phyloP scores from a whole-genome alignment of 2,797 vertebrate genomes.

The Tiaroga cobitis region DNA sequence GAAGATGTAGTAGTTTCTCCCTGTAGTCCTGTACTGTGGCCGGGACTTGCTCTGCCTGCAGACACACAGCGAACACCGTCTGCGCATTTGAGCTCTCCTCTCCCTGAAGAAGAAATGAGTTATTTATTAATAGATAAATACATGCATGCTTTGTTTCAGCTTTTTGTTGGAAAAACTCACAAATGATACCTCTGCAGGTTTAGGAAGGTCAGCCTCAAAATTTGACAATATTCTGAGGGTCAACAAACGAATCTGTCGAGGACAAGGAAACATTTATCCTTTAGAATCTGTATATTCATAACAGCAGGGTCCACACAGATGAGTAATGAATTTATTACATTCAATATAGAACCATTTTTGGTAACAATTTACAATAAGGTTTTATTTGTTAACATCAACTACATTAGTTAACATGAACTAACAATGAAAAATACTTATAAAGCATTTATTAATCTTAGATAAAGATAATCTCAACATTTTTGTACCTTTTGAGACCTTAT shows the following conservation, averaged over 20 bases:
- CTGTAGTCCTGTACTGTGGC: constrained; percentile 93
- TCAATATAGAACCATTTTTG: not conserved
- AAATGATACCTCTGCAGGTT: constrained; percentile 77
- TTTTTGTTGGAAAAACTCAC: not conserved
- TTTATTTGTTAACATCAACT: too few species aligned
- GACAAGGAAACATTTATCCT: not conserved
- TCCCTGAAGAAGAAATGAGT: constrained; percentile 69
- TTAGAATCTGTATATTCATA: not conserved
- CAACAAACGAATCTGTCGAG: constrained; percentile 87
- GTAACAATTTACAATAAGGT: not conserved
- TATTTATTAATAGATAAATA: not conserved
- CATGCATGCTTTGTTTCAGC: not conserved
- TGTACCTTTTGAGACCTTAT: too few species aligned
- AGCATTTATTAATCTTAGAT: too few species aligned
- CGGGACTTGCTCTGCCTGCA: constrained; percentile 92
- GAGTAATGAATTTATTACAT: not conserved
- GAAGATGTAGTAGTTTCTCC: constrained; percentile 93
- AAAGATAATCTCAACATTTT: too few species aligned
- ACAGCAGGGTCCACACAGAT: not conserved
- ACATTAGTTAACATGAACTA: too few species aligned
- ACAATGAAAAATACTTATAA: too few species aligned
- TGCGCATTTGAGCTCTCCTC: constrained; percentile 76
- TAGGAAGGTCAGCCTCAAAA: constrained; percentile 82
- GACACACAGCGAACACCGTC: constrained; percentile 83
- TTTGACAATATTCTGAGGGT: constrained; percentile 91